These are phyloP conservation scores for Cydia fagiglandana DNA, from an alignment of 1,140 invertebrate genomes.

Conservation along the genomic window DNA sequence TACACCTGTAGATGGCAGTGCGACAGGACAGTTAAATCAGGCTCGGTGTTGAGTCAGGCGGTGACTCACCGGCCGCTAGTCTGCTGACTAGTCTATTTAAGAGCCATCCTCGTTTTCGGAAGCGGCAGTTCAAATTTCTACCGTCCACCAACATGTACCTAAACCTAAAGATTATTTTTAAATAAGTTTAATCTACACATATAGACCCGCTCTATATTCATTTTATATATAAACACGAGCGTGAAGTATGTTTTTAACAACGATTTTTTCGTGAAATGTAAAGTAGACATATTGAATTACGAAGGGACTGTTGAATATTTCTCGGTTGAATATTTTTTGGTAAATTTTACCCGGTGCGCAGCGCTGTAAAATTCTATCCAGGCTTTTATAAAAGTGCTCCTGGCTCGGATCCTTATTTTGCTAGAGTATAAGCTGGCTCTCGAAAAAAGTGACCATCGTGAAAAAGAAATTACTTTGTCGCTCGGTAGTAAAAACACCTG, in stretches of 20 bases:
- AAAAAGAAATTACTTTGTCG: no score
- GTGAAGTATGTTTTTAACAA: no score
- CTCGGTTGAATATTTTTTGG: not conserved
- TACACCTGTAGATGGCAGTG: not conserved
- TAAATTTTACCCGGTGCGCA: not conserved
- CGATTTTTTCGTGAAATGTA: not conserved
- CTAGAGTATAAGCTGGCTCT: not conserved
- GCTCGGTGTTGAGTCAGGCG: slow-evolving; percentile 7
- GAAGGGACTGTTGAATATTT: not conserved
- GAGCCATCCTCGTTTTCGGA: not conserved
- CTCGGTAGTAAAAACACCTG: no score
- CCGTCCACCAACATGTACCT: not conserved
- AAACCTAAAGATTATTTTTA: no score
- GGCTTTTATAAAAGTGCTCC: not conserved
- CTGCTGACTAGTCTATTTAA: slow-evolving; percentile 29
- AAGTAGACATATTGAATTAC: not conserved
- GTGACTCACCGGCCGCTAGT: slow-evolving; percentile 18
- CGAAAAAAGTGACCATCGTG: not conserved
- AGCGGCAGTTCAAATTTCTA: not conserved
- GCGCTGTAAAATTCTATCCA: not conserved
- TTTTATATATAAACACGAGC: no score
- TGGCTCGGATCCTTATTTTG: not conserved
- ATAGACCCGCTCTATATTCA: no score
- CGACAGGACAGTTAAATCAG: slow-evolving; percentile 20
- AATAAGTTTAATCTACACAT: no score